These are phyloP conservation scores for Cirrhinus molitorella DNA, from an alignment of 2,797 vertebrate genomes.

Conservation along the genomic window DNA sequence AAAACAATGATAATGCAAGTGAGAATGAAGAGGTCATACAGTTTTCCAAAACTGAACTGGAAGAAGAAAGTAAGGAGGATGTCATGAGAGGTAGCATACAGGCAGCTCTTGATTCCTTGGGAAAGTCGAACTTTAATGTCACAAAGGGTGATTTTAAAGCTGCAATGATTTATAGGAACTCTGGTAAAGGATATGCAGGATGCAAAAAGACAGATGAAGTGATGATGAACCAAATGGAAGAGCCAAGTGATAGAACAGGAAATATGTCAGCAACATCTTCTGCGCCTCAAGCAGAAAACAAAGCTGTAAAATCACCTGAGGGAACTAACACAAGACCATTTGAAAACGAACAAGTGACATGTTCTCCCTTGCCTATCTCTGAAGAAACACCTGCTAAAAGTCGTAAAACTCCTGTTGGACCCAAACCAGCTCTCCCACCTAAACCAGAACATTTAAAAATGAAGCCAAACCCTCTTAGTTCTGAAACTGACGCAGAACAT, in stretches of 20 bases:
- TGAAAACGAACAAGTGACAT: constrained; percentile 48
- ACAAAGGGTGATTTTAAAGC: constrained; percentile 86
- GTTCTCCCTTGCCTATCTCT: constrained; percentile 52
- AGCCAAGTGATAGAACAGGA: constrained; percentile 65
- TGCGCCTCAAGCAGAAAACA: constrained; percentile 72
- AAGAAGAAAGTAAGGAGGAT: constrained; percentile 80
- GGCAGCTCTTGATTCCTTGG: constrained; percentile 82
- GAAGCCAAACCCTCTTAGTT: constrained; percentile 59
- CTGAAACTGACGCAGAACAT: constrained; percentile 73
- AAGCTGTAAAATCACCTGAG: constrained; percentile 52
- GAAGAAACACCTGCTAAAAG: constrained; percentile 64
- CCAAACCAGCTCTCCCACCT: constrained; percentile 77
- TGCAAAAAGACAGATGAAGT: constrained; percentile 67
- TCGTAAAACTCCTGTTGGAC: constrained; percentile 67
- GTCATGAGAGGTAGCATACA: constrained; percentile 80
- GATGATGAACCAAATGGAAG: background rate
- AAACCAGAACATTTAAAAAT: constrained; percentile 78
- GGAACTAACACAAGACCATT: constrained; percentile 46
- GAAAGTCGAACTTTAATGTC: constrained; percentile 85
- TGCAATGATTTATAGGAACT: constrained; percentile 88
- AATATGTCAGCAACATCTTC: constrained; percentile 78
- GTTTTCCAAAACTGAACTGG: constrained; percentile 71
- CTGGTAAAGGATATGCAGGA: constrained; percentile 74
- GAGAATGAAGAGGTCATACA: constrained; percentile 70
- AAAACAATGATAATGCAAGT: constrained; percentile 71